phyloP scores from a whole-genome alignment of 1,140 invertebrate genomes.

The Polyergus mexicanus region DNA sequence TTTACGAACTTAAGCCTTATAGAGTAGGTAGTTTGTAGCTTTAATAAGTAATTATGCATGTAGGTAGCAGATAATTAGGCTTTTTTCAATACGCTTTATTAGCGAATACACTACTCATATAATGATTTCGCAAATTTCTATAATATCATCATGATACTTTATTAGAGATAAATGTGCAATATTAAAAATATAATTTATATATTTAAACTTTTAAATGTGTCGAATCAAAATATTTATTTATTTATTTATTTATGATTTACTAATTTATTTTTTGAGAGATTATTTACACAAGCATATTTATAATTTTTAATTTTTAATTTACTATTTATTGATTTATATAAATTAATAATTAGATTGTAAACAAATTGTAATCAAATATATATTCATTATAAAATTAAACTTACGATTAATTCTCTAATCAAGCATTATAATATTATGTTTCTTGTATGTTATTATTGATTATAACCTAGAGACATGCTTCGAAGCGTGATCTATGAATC shows the following conservation, averaged over 20 bases:
- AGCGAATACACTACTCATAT: not conserved
- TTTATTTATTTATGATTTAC: conserved; percentile 6
- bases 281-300: not conserved
- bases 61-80: not conserved
- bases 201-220: no score
- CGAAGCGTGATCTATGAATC: conserved; percentile 29
- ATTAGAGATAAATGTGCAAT: not conserved
- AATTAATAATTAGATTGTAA: not conserved
- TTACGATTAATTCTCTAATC: conserved; percentile 21
- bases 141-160: not conserved
- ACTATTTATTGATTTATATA: not conserved
- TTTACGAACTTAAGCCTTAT: conserved; percentile 27
- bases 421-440: not conserved
- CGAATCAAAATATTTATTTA: not conserved
- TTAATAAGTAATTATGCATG: conserved; percentile 18
- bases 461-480: conserved; percentile 22
- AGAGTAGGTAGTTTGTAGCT: conserved; percentile 34
- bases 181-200: not conserved
- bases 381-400: not conserved
- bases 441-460: conserved; percentile 40
- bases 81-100: conserved; percentile 17
- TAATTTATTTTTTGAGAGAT: not conserved
- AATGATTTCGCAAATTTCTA: conserved; percentile 18
- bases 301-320: conserved; percentile 1
- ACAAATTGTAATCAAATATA: not conserved